These are phyloP conservation scores for Siderastrea siderea DNA, from an alignment of 92 coral and sea anemone genomes.

Conservation along the genomic window DNA sequence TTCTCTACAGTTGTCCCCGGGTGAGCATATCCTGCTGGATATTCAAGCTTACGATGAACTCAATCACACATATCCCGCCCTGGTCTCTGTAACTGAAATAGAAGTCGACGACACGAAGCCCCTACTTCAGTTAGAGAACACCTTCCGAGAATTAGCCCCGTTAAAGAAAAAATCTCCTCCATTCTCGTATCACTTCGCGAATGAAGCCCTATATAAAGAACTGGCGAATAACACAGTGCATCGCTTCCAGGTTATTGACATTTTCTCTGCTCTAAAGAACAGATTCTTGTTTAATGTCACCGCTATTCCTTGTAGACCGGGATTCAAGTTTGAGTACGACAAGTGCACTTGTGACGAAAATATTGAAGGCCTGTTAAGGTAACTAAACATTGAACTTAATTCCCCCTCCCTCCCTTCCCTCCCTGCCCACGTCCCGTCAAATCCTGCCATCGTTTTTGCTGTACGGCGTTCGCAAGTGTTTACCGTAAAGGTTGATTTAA, in stretches of 20 bases:
- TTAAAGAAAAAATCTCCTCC: slow-evolving; percentile 58
- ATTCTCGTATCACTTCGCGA: slow-evolving; percentile 56
- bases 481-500: no score
- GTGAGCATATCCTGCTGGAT: slow-evolving; percentile 72
- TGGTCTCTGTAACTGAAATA: slow-evolving; percentile 59
- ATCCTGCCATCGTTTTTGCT: no score
- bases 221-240: slow-evolving; percentile 42
- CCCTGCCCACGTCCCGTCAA: no score
- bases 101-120: slow-evolving; percentile 9
- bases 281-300: slow-evolving; percentile 66
- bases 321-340: slow-evolving; percentile 69
- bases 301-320: slow-evolving; percentile 87
- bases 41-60: slow-evolving; percentile 86
- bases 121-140: slow-evolving; percentile 57
- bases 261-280: slow-evolving; percentile 70
- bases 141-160: slow-evolving; percentile 69
- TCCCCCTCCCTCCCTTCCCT: no score
- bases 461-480: no score
- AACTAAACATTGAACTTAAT: neutral
- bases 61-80: slow-evolving; percentile 75
- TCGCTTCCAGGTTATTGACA: slow-evolving; percentile 64
- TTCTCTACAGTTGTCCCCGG: slow-evolving; percentile 84
- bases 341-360: slow-evolving; percentile 79
- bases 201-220: slow-evolving; percentile 41
- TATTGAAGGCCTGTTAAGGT: slow-evolving; percentile 68